Percentiles rank a stretch among this genome's conserved stretches.
phyloP scores from a whole-genome alignment of 2,113 vertebrate species.

The Zosterops hypoxanthus region DNA sequence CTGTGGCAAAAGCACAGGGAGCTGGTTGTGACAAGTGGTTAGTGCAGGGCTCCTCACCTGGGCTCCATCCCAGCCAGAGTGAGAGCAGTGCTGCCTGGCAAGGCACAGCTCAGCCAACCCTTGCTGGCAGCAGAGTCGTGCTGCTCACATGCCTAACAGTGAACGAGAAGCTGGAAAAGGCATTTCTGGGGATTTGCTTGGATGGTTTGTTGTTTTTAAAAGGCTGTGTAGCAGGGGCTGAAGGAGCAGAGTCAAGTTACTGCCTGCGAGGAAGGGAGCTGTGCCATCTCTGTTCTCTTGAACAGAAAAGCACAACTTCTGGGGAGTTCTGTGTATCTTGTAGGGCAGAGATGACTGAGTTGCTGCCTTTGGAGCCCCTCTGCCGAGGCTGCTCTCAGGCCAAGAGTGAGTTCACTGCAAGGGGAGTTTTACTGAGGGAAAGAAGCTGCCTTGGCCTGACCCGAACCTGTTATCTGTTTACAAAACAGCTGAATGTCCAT shows the following conservation, averaged over 20 bases:
- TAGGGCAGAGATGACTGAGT: background rate
- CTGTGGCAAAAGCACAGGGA: background rate
- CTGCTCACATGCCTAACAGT: rapidly evolving
- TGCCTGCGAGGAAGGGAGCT: background rate
- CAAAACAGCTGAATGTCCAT: background rate
- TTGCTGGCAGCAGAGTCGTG: rapidly evolving
- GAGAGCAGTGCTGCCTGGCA: rapidly evolving
- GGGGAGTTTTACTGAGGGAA: background rate
- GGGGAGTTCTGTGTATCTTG: background rate
- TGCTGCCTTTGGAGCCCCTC: background rate
- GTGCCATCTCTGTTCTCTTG: background rate
- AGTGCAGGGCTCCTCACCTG: background rate
- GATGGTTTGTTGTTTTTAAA: background rate
- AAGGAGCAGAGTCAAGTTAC: background rate
- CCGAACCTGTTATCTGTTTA: background rate
- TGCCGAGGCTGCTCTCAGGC: background rate
- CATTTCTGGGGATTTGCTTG: background rate
- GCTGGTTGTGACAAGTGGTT: background rate
- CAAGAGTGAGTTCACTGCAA: rapidly evolving
- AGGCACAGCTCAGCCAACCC: background rate
- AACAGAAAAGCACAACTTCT: background rate
- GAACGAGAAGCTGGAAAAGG: background rate
- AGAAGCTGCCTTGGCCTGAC: background rate
- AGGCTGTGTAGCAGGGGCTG: background rate
- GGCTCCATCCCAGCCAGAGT: background rate